Evolutionary conservation across 1,140 invertebrate species (phyloP).

Genomic region (Plectrocnemia conspersa): DNA sequence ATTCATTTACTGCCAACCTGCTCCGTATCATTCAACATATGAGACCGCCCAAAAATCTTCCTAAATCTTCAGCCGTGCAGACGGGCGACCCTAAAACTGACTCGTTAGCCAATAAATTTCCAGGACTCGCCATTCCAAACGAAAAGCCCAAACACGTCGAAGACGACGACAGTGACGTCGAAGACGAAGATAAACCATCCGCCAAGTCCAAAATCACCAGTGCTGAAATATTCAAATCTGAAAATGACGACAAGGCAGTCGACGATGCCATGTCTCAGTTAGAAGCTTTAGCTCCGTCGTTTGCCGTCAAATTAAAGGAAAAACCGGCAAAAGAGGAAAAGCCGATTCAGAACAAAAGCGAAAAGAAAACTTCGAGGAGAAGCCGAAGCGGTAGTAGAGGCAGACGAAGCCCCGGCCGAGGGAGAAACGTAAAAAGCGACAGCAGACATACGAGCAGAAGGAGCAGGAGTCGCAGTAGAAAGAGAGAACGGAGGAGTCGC

Average conservation of each 20-base stretch:
- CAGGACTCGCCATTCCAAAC: constrained; percentile 87
- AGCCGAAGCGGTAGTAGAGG: constrained; percentile 38
- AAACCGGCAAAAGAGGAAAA: constrained; percentile 31
- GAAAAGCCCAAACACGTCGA: constrained; percentile 54
- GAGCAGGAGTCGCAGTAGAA: constrained; percentile 41
- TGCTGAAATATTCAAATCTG: constrained; percentile 47
- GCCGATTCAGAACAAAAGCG: constrained; percentile 20
- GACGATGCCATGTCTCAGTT: constrained; percentile 84
- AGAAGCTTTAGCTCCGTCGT: constrained; percentile 76
- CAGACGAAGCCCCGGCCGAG: constrained; percentile 37
- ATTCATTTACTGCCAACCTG: constrained; percentile 89
- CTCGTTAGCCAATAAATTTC: constrained; percentile 73
- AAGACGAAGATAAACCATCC: constrained; percentile 38
- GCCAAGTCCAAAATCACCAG: constrained; percentile 42
- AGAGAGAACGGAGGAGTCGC: constrained; percentile 31
- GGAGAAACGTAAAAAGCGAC: constrained; percentile 24
- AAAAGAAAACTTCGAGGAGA: constrained; percentile 35
- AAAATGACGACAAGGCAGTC: constrained; percentile 56
- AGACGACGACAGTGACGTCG: constrained; percentile 40
- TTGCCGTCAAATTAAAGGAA: constrained; percentile 17
- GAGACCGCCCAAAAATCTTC: constrained; percentile 59
- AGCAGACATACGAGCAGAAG: constrained; percentile 37
- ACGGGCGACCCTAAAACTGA: constrained; percentile 49
- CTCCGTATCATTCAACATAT: constrained; percentile 92
- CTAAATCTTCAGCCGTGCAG: constrained; percentile 30